These are phyloP conservation scores for Australoheros scitulus DNA, from an alignment of 2,113 vertebrate genomes.

Conservation along the genomic window DNA sequence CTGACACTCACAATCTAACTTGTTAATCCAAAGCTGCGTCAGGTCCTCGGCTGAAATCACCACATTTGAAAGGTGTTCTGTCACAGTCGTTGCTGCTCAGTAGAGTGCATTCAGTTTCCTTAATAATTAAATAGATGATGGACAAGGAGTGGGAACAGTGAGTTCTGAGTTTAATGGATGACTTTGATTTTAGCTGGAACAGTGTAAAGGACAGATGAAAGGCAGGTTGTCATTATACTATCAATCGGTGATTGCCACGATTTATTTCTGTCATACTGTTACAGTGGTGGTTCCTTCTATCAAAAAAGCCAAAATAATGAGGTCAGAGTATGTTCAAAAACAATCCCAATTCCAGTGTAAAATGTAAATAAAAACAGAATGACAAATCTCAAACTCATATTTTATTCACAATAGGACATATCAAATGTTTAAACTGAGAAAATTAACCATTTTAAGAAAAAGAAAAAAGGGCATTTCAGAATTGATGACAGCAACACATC, in stretches of 20 bases:
- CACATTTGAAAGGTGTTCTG: not conserved
- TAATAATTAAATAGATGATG: not conserved
- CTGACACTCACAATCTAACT: constrained; percentile 1
- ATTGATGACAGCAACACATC: too few relatives aligned
- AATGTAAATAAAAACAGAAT: too few relatives aligned
- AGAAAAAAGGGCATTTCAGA: too few relatives aligned
- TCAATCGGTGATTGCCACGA: too few relatives aligned
- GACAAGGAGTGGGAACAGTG: not conserved
- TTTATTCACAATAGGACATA: too few relatives aligned
- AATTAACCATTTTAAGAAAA: not conserved
- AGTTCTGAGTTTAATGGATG: not conserved
- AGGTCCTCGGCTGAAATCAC: not conserved
- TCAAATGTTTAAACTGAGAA: not conserved
- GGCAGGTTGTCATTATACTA: not conserved
- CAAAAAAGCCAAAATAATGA: too few relatives aligned
- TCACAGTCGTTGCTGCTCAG: not conserved
- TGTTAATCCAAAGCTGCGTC: not conserved
- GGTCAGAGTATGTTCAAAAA: too few relatives aligned
- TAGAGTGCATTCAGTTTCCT: not conserved
- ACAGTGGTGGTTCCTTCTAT: not conserved
- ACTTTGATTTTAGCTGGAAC: not conserved
- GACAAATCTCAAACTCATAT: too few relatives aligned
- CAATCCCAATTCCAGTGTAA: too few relatives aligned
- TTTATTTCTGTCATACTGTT: not conserved
- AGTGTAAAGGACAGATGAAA: not conserved